Base-by-base conservation (phyloP, 2,113 vertebrate genomes). In the Neodon shergylaensis region DNA sequence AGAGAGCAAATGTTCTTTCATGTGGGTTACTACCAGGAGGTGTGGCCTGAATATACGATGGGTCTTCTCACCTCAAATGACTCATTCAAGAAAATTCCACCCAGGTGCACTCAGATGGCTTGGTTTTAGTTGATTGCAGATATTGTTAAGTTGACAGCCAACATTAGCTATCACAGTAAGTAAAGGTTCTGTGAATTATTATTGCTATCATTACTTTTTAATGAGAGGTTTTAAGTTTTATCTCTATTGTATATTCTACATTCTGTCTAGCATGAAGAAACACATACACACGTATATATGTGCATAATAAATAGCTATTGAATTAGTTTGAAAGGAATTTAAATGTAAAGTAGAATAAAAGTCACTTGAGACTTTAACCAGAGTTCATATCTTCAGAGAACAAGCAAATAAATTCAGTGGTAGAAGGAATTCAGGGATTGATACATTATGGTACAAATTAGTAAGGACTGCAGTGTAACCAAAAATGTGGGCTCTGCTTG, bases 341-440 rank as follows among this genome's bases (percentile, higher is more conserved):
- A 93, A 84, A 22, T 74, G 2, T 85, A 91, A 88, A 76, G 7
- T 74, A 72, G 13, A 83, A n/a, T 47, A 73, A 91, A 96, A n/a
- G 61, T 68, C 11, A 79, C 49, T 70, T 74, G 54, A 85, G 4
- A 0, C 33, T 74, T 89, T 93, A 61, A 61, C 5, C 19, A 85
- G 47, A 63, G 9, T 85, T 96, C 68, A 31, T 68, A 14, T 76
- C 28, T 65, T 70, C 42, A 92, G 8, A 74, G 33, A 1, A 14
- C 33, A 95, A 21, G 16, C 13, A 86, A 81, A 78, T 19, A 88
- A 76, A 91, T 63, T 52, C 47, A 85, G 17, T 6, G 17, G 74
- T 42, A 17, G 2, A 85, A 82, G 47, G 21, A 88, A 93, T 39
- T 63, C 52, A 83, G 26, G 28, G 24, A 83, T 63, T 63, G 33